Evolutionary conservation across 2,113 vertebrate species (phyloP).

Genomic region (Gracilinanus agilis): DNA sequence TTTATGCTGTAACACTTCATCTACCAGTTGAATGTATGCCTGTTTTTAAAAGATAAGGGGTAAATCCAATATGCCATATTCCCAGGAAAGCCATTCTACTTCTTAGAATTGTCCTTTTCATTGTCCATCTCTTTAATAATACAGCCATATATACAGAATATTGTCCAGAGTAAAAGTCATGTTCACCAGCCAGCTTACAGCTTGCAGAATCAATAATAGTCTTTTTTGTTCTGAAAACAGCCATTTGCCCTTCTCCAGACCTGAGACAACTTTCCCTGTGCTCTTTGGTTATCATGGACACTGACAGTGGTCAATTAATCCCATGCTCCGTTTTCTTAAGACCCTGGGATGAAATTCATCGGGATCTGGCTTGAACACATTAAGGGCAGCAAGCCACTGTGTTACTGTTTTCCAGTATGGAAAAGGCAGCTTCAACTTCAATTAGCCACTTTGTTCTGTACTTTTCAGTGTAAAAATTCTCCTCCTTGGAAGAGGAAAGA

Average conservation of each 20-base stretch:
- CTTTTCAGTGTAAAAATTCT: neutral
- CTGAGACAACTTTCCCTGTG: neutral
- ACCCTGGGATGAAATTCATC: neutral
- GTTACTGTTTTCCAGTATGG: neutral
- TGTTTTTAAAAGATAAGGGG: neutral
- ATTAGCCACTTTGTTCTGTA: neutral
- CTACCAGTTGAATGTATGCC: neutral
- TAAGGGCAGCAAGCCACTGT: neutral
- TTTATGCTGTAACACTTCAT: neutral
- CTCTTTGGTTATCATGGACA: neutral
- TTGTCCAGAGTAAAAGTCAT: neutral
- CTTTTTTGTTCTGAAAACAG: neutral
- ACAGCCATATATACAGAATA: neutral
- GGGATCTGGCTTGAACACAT: neutral
- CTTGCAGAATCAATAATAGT: neutral
- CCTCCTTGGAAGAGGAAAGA: neutral
- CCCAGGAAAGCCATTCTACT: neutral
- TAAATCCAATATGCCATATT: neutral
- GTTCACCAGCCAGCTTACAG: neutral
- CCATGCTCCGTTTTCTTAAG: neutral
- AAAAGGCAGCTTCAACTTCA: neutral
- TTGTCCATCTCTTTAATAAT: neutral
- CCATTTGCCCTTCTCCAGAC: neutral
- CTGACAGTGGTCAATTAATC: neutral
- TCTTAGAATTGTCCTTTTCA: neutral